Conservation (phyloP, 2,113 vertebrate species). For the Pituophis catenifer region DNA sequence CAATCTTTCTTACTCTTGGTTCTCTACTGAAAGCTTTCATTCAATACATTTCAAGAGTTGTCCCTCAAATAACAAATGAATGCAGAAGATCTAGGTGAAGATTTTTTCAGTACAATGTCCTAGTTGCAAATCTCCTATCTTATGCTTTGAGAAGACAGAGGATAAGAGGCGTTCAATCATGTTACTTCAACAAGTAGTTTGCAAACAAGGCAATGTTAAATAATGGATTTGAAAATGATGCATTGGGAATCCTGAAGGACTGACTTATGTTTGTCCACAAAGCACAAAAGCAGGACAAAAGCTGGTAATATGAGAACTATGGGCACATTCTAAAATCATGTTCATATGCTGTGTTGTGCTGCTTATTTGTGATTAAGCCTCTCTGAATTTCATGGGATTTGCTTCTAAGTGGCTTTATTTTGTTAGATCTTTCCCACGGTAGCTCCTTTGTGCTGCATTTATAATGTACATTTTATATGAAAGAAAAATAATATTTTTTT, state of each 20-base stretch:
- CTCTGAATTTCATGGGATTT: not conserved
- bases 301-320: not conserved
- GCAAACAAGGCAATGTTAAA: conserved; percentile 24
- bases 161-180: conserved; percentile 28
- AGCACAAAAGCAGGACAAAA: not conserved
- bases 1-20: not conserved
- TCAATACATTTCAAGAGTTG: not conserved
- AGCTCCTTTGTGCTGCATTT: not conserved
- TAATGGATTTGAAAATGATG: conserved; percentile 16
- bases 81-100: not conserved
- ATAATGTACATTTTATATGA: not conserved
- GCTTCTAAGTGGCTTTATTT: not conserved
- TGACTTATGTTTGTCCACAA: not conserved
- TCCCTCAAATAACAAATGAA: conserved; percentile 10
- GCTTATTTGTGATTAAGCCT: not conserved
- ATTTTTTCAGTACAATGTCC: not conserved
- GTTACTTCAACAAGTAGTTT: conserved; percentile 16
- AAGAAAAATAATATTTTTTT: not conserved
- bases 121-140: not conserved
- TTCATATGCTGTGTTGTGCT: not conserved
- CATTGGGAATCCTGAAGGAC: not conserved
- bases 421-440: not conserved
- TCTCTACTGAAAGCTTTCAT: not conserved
- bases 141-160: not conserved
- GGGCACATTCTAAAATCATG: not conserved